These are phyloP conservation scores for Leucoptera coffeella DNA, from an alignment of 2,888 invertebrate genomes.

Conservation along the genomic window DNA sequence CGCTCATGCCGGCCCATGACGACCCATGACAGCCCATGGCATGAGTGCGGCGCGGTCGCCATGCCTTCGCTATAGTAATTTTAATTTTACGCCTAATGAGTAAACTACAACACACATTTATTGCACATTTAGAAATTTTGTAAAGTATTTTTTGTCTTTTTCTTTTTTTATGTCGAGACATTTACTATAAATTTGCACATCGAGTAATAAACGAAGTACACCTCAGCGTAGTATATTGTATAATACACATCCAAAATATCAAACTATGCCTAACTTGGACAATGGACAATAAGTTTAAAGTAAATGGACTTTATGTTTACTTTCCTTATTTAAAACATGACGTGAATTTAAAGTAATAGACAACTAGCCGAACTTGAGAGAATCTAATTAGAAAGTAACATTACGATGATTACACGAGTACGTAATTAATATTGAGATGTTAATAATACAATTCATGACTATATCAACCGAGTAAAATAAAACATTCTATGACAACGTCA, in stretches of 20 bases:
- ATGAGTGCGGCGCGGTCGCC: no score
- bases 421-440: no score
- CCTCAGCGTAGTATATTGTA: constrained; percentile 47
- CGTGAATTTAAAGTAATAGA: no score
- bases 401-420: no score
- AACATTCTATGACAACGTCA: no score
- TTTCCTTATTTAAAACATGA: no score
- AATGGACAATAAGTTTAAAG: constrained; percentile 41
- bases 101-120: constrained; percentile 56
- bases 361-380: no score
- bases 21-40: no score
- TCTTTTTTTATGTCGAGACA: constrained; percentile 53
- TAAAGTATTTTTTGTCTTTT: constrained; percentile 41
- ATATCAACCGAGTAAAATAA: no score
- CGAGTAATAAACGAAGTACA: constrained; percentile 47
- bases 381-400: no score
- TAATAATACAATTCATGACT: no score
- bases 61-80: constrained; percentile 7
- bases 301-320: constrained; percentile 31
- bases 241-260: constrained; percentile 52
- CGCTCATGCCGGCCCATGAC: no score
- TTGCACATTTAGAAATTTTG: constrained; percentile 55
- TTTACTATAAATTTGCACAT: constrained; percentile 54
- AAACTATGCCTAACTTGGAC: constrained; percentile 47
- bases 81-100: constrained; percentile 47